phyloP scores from a whole-genome alignment of 2,797 vertebrate genomes.

The Gephyroberyx darwinii region DNA sequence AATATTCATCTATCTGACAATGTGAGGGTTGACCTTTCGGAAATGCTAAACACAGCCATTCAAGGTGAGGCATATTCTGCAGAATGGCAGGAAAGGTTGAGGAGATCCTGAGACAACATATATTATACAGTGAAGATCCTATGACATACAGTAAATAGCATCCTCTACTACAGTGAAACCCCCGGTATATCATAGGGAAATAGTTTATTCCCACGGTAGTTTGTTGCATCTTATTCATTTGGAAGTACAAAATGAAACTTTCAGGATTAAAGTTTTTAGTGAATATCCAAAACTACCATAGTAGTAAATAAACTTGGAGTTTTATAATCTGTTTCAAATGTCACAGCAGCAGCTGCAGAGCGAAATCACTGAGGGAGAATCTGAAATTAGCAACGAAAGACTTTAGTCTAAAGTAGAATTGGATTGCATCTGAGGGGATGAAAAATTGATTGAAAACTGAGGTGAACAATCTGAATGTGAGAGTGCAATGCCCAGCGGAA shows the following conservation, averaged over 20 bases:
- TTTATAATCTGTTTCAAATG: slow-evolving; percentile 59
- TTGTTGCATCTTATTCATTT: slow-evolving; percentile 51
- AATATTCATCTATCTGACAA: slow-evolving; percentile 82
- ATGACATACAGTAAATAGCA: slow-evolving; percentile 73
- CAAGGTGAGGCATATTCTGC: slow-evolving; percentile 72
- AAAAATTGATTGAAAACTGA: slow-evolving; percentile 80
- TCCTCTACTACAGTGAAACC: slow-evolving; percentile 64
- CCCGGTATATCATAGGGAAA: slow-evolving; percentile 58
- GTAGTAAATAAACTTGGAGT: slow-evolving; percentile 55
- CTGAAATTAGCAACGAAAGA: slow-evolving; percentile 74
- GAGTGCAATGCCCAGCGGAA: slow-evolving; percentile 72
- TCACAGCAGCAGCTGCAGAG: slow-evolving; percentile 61
- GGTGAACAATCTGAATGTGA: slow-evolving; percentile 78
- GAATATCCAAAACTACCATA: slow-evolving; percentile 20
- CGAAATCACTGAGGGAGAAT: slow-evolving; percentile 59
- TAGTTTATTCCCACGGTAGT: background rate
- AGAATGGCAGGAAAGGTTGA: slow-evolving; percentile 80
- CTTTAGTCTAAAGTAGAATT: slow-evolving; percentile 73
- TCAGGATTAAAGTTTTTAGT: slow-evolving; percentile 41
- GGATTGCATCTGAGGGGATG: slow-evolving; percentile 73
- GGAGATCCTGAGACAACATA: slow-evolving; percentile 78
- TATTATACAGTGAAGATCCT: slow-evolving; percentile 75
- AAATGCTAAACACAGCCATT: slow-evolving; percentile 84
- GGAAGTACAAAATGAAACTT: slow-evolving; percentile 54
- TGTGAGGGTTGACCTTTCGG: slow-evolving; percentile 80